phyloP scores from a whole-genome alignment of 2,113 vertebrate genomes.

The Acanthisitta chloris region DNA sequence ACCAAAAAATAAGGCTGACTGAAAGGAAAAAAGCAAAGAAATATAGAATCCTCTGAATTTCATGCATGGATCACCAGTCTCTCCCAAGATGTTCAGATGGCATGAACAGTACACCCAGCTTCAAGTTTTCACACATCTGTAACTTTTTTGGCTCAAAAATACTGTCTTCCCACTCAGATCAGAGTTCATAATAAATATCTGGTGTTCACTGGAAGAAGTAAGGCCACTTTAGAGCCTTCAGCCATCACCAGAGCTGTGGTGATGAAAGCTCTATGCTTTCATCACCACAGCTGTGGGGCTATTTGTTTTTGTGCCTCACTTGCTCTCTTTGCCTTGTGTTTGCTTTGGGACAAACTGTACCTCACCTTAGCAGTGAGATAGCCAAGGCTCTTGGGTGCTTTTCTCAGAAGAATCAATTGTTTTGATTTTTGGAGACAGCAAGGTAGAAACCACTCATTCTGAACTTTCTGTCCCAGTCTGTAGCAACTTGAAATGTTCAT shows the following conservation, averaged over 20 bases:
- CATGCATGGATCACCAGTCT: rapidly evolving
- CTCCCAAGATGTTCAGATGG: not conserved
- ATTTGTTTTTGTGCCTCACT: not conserved
- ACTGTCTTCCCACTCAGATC: not conserved
- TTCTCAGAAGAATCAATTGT: not conserved
- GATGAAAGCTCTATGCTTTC: not conserved
- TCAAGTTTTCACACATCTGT: not conserved
- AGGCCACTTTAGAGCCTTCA: not conserved
- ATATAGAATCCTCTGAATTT: not conserved
- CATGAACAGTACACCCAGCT: not conserved
- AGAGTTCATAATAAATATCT: not conserved
- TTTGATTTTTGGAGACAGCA: not conserved
- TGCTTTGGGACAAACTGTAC: not conserved
- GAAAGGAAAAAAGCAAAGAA: not conserved
- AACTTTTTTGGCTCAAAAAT: not conserved
- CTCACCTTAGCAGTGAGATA: rapidly evolving
- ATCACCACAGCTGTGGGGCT: not conserved
- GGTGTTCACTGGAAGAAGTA: not conserved
- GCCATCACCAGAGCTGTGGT: rapidly evolving
- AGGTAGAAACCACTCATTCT: not conserved
- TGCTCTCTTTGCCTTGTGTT: not conserved
- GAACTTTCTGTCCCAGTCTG: not conserved
- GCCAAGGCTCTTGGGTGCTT: rapidly evolving
- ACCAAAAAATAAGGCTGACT: not conserved
- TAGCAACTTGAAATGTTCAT: not conserved